Evolutionary conservation across 2,113 vertebrate species (phyloP).

Genomic region (Phalacrocorax aristotelis): DNA sequence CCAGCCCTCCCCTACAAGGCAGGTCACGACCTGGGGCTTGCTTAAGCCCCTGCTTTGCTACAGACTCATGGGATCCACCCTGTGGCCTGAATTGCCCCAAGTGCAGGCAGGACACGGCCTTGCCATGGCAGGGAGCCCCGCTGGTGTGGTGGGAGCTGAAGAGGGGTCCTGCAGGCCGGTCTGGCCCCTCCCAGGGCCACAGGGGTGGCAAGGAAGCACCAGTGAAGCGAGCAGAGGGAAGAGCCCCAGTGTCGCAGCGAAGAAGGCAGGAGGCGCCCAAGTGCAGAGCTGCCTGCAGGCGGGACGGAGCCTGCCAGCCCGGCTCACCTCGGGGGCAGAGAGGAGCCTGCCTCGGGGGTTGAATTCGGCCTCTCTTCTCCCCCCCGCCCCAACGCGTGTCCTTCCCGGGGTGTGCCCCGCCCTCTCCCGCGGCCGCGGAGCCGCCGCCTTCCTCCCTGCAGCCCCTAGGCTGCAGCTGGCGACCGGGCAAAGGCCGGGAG

Average conservation of each 20-base stretch:
- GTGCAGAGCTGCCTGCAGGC: fast-evolving
- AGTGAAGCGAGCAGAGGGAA: neutral
- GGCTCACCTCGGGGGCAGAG: neutral
- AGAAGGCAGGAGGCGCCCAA: neutral
- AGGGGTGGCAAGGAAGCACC: neutral
- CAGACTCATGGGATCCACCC: neutral
- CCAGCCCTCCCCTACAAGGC: neutral
- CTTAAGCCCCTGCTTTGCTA: neutral
- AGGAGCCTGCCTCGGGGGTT: neutral
- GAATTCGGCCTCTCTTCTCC: neutral
- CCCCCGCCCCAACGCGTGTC: neutral
- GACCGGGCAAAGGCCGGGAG: fast-evolving
- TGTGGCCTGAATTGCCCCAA: neutral
- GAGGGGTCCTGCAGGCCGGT: neutral
- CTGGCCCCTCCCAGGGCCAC: neutral
- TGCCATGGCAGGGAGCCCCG: neutral
- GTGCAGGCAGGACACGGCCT: fast-evolving
- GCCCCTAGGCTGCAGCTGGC: neutral
- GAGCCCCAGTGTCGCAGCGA: neutral
- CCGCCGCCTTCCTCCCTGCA: neutral
- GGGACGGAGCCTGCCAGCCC: fast-evolving
- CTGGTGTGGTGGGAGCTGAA: neutral
- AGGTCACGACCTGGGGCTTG: neutral
- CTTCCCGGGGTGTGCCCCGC: fast-evolving
- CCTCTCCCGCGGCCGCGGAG: neutral